Percentiles rank a stretch among this genome's conserved stretches.
Conservation (phyloP, 1,140 invertebrate genomes). For the Phymastichus coffea region DNA sequence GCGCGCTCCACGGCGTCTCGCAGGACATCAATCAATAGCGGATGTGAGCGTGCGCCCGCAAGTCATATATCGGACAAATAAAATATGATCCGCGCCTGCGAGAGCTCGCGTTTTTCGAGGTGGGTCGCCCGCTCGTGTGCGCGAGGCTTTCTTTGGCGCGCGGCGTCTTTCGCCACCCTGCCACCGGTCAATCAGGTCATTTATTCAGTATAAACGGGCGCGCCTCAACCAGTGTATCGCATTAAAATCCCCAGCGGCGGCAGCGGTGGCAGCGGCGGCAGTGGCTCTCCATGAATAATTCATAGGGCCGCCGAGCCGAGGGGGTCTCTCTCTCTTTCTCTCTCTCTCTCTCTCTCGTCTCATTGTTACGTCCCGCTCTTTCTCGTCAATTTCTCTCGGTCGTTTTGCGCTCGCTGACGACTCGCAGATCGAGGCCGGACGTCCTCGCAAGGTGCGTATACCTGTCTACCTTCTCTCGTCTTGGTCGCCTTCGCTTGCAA, state of each 20-base stretch:
- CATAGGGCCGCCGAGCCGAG: slow-evolving; percentile 14
- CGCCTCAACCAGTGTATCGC: slow-evolving; percentile 48
- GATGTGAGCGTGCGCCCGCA: too few species aligned
- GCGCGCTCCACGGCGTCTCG: background rate
- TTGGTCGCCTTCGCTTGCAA: slow-evolving; percentile 37
- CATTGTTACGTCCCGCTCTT: slow-evolving; percentile 3
- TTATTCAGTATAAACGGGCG: slow-evolving; percentile 48
- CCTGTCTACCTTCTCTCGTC: too few species aligned
- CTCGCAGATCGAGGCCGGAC: background rate
- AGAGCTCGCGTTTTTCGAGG: too few species aligned
- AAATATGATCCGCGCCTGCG: too few species aligned
- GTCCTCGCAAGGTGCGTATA: background rate
- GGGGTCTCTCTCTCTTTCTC: slow-evolving; percentile 6
- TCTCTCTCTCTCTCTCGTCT: slow-evolving; percentile 34
- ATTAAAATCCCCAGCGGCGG: slow-evolving; percentile 42
- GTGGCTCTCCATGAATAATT: slow-evolving; percentile 16
- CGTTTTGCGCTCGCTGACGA: too few species aligned
- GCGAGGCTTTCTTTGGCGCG: slow-evolving; percentile 1
- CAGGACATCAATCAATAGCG: background rate
- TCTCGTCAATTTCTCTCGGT: slow-evolving; percentile 10
- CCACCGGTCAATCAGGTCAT: slow-evolving; percentile 50
- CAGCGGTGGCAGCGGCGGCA: too few species aligned
- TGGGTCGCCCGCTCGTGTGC: too few species aligned
- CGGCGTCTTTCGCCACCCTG: slow-evolving; percentile 36
- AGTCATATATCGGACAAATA: too few species aligned